These are phyloP conservation scores for Zaprionus gabonicus DNA, from an alignment of 1,140 invertebrate species.

Conservation along the genomic window DNA sequence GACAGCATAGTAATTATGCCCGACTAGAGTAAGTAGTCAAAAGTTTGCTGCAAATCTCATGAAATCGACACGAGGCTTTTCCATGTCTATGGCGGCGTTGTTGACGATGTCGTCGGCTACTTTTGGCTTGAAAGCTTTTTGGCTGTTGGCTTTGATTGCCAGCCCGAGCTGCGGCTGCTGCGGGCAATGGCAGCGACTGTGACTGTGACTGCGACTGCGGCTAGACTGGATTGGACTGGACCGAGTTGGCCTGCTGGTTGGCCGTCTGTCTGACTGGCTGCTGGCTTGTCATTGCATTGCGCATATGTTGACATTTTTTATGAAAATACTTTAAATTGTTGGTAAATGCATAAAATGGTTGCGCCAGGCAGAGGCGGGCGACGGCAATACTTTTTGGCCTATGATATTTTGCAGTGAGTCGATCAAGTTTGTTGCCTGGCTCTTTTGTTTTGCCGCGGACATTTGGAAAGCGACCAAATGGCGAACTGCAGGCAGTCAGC, in stretches of 20 bases:
- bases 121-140: slow-evolving; percentile 70
- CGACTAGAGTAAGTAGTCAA: slow-evolving; percentile 25
- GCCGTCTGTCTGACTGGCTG: slow-evolving; percentile 28
- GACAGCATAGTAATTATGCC: slow-evolving; percentile 12
- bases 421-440: slow-evolving; percentile 45
- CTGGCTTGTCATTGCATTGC: slow-evolving; percentile 67
- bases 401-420: slow-evolving; percentile 49
- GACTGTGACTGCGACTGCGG: slow-evolving; percentile 53
- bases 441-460: slow-evolving; percentile 46
- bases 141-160: slow-evolving; percentile 64
- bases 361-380: slow-evolving; percentile 9
- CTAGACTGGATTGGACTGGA: slow-evolving; percentile 53
- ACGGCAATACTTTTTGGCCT: slow-evolving; percentile 25
- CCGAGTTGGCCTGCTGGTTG: slow-evolving; percentile 35
- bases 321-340: slow-evolving; percentile 74
- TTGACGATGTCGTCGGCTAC: slow-evolving; percentile 55
- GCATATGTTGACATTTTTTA: slow-evolving; percentile 78
- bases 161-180: neutral
- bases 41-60: slow-evolving; percentile 67
- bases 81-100: slow-evolving; percentile 51
- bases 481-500: slow-evolving; percentile 5
- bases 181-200: slow-evolving; percentile 39
- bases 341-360: slow-evolving; percentile 63
- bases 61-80: slow-evolving; percentile 71
- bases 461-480: slow-evolving; percentile 38